Evolutionary conservation across 2,113 vertebrate genomes (phyloP).

Genomic region (Chamaetylas fuelleborni): DNA sequence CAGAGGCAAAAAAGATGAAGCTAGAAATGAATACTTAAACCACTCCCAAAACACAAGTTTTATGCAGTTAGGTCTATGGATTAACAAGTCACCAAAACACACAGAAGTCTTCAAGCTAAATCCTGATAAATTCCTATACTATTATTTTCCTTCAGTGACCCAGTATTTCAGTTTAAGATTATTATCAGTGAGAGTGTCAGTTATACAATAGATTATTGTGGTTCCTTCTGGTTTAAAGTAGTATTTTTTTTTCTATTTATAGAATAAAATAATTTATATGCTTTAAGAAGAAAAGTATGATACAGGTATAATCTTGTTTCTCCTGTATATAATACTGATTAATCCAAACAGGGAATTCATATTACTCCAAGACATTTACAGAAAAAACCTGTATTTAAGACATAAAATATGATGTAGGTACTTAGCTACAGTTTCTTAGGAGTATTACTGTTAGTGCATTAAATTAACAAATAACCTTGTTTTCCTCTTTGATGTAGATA

Average conservation of each 20-base stretch:
- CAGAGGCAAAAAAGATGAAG: background rate
- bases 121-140: background rate
- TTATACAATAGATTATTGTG: background rate
- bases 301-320: background rate
- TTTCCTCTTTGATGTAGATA: background rate
- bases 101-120: background rate
- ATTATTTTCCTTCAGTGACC: background rate
- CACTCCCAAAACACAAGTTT: background rate
- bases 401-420: background rate
- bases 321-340: background rate
- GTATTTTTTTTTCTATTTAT: background rate
- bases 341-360: background rate
- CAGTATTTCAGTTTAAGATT: background rate
- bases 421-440: background rate
- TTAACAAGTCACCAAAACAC: background rate
- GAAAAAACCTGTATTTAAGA: background rate
- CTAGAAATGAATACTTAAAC: background rate
- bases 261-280: background rate
- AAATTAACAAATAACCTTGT: background rate
- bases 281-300: background rate
- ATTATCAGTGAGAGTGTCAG: background rate
- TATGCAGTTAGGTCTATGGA: background rate
- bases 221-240: background rate
- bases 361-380: background rate
- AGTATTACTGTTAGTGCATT: background rate